A percentile compares a stretch with the other conserved stretches of the same genome.
These are phyloP conservation scores for Ypsolopha scabrella DNA, from an alignment of 2,888 invertebrate genomes.

Conservation along the genomic window DNA sequence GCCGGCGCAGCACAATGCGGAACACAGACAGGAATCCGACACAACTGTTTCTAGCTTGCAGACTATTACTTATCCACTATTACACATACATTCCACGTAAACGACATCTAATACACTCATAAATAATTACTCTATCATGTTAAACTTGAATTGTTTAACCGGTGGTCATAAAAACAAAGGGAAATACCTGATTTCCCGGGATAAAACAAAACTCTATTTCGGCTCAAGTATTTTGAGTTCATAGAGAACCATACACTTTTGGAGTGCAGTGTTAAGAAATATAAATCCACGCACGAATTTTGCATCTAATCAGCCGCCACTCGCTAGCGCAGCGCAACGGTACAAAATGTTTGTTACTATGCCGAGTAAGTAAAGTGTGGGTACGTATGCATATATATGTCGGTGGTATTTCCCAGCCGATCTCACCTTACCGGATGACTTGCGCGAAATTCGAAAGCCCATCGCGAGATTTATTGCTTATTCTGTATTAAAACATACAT, in stretches of 20 bases:
- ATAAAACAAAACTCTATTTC: no score
- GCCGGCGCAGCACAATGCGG: conserved; percentile 34
- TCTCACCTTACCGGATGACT: conserved; percentile 64
- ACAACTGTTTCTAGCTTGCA: conserved; percentile 39
- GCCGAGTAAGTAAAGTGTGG: not conserved
- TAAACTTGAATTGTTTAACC: no score
- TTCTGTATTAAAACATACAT: conserved; percentile 68
- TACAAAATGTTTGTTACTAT: not conserved
- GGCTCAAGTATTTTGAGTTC: no score
- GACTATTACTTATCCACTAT: conserved; percentile 27
- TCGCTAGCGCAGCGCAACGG: not conserved
- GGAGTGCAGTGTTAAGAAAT: no score
- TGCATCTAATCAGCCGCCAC: no score
- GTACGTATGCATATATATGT: conserved; percentile 12
- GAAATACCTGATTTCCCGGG: no score
- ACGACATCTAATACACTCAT: conserved; percentile 19
- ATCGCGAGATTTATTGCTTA: conserved; percentile 67
- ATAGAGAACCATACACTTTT: no score
- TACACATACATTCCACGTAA: conserved; percentile 19
- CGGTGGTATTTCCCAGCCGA: conserved; percentile 66
- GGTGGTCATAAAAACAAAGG: no score
- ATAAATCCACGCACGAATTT: no score
- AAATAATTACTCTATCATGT: conserved; percentile 7
- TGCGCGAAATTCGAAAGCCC: conserved; percentile 70
- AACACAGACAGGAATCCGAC: conserved; percentile 42